Evolutionary conservation across 1,140 invertebrate species (phyloP).

Genomic region (Drosophila pandora): DNA sequence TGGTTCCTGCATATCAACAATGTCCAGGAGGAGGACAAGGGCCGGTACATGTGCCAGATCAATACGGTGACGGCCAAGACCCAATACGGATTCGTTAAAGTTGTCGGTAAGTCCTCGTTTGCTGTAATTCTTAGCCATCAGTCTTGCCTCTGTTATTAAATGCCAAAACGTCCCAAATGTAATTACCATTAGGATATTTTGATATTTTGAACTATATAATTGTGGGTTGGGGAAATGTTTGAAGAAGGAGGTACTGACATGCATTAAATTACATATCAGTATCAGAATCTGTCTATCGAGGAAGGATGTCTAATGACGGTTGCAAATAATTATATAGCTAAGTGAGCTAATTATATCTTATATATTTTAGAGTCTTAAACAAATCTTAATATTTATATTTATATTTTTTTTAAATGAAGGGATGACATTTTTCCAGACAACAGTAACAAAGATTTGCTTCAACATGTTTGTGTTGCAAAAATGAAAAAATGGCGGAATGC

Average conservation of each 20-base stretch:
- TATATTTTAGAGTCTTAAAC: too few relatives aligned
- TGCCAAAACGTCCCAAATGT: neutral
- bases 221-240: neutral
- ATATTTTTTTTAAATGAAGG: neutral
- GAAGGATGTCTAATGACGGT: neutral
- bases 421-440: slow-evolving; percentile 40
- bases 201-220: neutral
- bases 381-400: too few relatives aligned
- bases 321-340: neutral
- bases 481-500: slow-evolving; percentile 45
- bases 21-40: slow-evolving; percentile 95
- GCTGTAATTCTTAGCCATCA: neutral
- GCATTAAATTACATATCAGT: neutral
- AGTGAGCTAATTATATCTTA: too few relatives aligned
- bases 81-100: slow-evolving; percentile 95
- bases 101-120: slow-evolving; percentile 91
- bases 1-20: slow-evolving; percentile 96
- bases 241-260: neutral
- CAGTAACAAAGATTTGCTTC: slow-evolving; percentile 36
- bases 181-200: too few relatives aligned
- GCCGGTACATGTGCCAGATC: slow-evolving; percentile 97
- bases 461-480: slow-evolving; percentile 28
- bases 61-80: slow-evolving; percentile 97
- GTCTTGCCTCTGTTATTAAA: neutral
- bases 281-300: neutral